Evolutionary conservation across 1,140 invertebrate genomes (phyloP).

Genomic region (Leptinotarsa defecta): DNA sequence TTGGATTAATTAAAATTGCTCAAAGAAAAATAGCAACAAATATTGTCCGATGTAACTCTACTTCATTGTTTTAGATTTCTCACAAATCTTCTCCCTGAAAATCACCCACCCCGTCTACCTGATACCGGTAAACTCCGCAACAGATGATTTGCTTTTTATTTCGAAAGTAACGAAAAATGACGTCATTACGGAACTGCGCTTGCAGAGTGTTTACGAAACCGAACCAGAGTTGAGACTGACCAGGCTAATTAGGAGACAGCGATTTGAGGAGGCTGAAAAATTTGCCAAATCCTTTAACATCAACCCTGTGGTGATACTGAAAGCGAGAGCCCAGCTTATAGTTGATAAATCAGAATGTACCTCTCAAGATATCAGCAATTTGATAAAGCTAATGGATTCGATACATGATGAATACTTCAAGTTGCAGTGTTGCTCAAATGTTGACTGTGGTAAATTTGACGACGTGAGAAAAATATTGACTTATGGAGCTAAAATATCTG

Average conservation of each 20-base stretch:
- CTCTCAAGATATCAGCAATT: constrained; percentile 39
- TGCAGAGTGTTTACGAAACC: constrained; percentile 41
- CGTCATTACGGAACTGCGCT: constrained; percentile 34
- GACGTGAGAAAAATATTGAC: constrained; percentile 42
- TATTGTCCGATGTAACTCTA: no score
- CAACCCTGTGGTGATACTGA: constrained; percentile 32
- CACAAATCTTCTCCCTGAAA: constrained; percentile 40
- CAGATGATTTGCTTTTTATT: constrained; percentile 43
- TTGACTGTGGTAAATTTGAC: constrained; percentile 35
- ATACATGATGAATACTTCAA: constrained; percentile 40
- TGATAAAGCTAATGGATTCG: constrained; percentile 40
- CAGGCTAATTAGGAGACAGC: constrained; percentile 36
- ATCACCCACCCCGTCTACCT: constrained; percentile 32
- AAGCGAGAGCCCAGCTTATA: constrained; percentile 43
- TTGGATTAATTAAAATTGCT: background rate
- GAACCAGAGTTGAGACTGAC: constrained; percentile 39
- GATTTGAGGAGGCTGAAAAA: constrained; percentile 47
- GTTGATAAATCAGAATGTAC: constrained; percentile 37
- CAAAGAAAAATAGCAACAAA: background rate
- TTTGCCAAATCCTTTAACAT: constrained; percentile 41
- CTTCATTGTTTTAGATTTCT: constrained; percentile 31
- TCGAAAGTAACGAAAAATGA: constrained; percentile 35
- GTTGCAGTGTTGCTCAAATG: constrained; percentile 39
- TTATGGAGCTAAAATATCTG: constrained; percentile 36
- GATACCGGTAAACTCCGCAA: constrained; percentile 30